Percentiles rank a stretch among this genome's conserved stretches.
phyloP scores from a whole-genome alignment of 2,888 invertebrate species.

The Lasioglossum pauxillum region DNA sequence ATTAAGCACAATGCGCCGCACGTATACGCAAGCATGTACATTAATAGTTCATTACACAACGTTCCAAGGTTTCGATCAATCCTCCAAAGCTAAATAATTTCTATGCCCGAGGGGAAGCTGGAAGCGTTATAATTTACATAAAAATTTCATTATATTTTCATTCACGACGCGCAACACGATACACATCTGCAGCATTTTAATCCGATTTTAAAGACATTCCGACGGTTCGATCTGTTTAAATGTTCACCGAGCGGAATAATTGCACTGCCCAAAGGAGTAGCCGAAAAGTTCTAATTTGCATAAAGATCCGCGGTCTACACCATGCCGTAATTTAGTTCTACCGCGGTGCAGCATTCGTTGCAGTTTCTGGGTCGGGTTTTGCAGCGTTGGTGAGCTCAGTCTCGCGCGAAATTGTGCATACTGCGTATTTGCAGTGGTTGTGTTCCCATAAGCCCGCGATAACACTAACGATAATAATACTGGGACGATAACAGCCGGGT shows the following conservation, averaged over 20 bases:
- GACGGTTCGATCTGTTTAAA: background rate
- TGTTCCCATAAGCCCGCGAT: background rate
- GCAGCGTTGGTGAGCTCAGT: background rate
- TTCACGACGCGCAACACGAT: too few species aligned
- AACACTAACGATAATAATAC: background rate
- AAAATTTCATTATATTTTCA: background rate
- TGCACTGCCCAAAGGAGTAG: background rate
- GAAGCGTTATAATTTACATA: background rate
- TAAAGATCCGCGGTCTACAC: background rate
- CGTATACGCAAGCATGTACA: background rate
- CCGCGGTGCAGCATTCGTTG: background rate
- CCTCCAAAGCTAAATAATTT: background rate
- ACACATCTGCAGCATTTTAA: too few species aligned
- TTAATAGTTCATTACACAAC: background rate
- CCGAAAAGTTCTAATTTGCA: slow-evolving; percentile 1
- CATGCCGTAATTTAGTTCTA: background rate
- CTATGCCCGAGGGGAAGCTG: background rate
- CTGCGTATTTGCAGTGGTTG: background rate
- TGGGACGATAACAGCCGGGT: background rate
- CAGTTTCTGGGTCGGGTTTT: background rate
- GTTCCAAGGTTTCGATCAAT: background rate
- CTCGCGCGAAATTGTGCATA: background rate
- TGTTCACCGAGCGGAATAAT: background rate
- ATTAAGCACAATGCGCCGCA: background rate
- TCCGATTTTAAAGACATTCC: background rate